phyloP scores from a whole-genome alignment of 1,140 invertebrate species.

The Sinonovacula constricta region DNA sequence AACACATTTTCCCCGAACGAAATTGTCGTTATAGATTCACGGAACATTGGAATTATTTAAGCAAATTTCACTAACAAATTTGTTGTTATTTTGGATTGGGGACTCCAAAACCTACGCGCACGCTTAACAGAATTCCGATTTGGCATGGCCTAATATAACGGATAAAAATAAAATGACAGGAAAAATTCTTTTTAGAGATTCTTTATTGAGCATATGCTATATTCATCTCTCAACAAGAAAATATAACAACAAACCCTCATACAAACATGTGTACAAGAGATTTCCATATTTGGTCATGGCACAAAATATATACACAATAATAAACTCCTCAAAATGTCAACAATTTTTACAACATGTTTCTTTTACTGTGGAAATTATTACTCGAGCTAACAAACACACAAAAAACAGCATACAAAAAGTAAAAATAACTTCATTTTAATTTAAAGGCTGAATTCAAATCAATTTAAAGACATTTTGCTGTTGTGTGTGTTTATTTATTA shows the following conservation, averaged over 20 bases:
- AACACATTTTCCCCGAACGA: too few species aligned
- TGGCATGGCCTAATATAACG: too few species aligned
- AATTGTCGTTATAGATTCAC: too few species aligned
- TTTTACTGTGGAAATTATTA: too few species aligned
- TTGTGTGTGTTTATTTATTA: not conserved
- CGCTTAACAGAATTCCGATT: too few species aligned
- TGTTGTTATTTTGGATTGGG: too few species aligned
- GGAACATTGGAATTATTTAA: too few species aligned
- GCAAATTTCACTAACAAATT: too few species aligned
- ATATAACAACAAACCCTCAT: not conserved
- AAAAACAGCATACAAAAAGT: not conserved
- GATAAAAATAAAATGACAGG: too few species aligned
- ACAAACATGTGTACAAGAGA: not conserved
- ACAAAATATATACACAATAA: not conserved
- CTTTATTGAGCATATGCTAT: not conserved
- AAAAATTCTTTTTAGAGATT: slow-evolving; percentile 1
- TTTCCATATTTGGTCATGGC: not conserved
- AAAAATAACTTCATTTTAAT: not conserved
- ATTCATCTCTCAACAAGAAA: not conserved
- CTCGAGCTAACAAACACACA: not conserved
- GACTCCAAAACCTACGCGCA: too few species aligned
- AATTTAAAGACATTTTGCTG: not conserved
- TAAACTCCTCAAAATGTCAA: too few species aligned
- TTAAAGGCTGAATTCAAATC: not conserved
- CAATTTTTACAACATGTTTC: too few species aligned